Evolutionary conservation across 2,888 invertebrate species (phyloP), one percentile per base, ranked within the genome.

Genomic region (Drosophila differens): DNA sequence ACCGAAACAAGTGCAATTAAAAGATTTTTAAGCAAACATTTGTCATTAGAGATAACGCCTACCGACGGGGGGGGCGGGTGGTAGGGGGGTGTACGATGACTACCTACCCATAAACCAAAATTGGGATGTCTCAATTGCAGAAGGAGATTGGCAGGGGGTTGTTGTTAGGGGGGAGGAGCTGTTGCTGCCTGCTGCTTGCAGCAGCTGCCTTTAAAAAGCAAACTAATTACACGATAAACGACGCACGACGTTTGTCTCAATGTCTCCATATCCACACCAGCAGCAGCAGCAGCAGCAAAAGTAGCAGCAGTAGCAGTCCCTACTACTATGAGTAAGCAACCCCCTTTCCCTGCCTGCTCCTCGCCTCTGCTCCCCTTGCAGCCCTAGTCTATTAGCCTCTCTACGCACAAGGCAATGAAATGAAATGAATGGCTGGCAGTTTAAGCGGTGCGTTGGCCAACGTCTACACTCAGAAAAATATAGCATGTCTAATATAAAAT

Each of bases 1-100:
- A 76, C 60, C 76, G 47, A 82, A 88, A 88, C 87, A 87, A 87
- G 89, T 84, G 88, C 88, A 88, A 88, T 88, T 88, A 90, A 88
- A 90, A 88, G 90, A 90, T 90, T 90, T 87, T 84, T 76, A 82
- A 79, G 80, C 83, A 83, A 84, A 86, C 90, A 90, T 90, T 90
- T 90, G 86, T 90, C 89, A 90, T 90, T 90, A 88, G 79, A 83
- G 89, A 91, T 88, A 88, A 88, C 47, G 64, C 74, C 16, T 5
- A n/a, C 12, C 37, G 37, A 30, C 30, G 51, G 32, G 12, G 32
- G 12, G 30, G 35, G 39, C 4, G 25, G 32, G 7, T 30, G 7
- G 28, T 3, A 1, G 4, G 25, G 10, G 19, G 6, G 10, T 9
- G 30, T 4, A 28, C 19, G 37, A 30, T 12, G 33, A 63, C 59